Conservation (phyloP, 2,797 vertebrate genomes). For the Melanotaenia trifasciata region DNA sequence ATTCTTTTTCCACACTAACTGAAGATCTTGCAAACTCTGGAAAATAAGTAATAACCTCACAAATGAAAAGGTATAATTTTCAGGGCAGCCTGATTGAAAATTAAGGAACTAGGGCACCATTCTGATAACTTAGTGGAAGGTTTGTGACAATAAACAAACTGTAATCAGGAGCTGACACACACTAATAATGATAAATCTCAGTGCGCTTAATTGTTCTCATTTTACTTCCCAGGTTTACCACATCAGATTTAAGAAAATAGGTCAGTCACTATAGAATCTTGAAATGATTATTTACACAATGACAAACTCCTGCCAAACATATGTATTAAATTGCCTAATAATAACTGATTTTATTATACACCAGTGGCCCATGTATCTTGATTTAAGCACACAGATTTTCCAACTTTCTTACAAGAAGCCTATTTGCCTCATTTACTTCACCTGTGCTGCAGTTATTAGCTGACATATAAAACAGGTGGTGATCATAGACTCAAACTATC, state of each 20-base stretch:
- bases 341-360: constrained; percentile 32
- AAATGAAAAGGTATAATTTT: constrained; percentile 30
- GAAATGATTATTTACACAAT: too few relatives aligned
- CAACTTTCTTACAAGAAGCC: background rate
- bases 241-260: too few relatives aligned
- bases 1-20: constrained; percentile 5
- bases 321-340: constrained; percentile 22
- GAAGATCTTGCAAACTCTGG: constrained; percentile 4
- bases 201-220: background rate
- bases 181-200: constrained; percentile 6
- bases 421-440: constrained; percentile 36
- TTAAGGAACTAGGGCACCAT: constrained; percentile 3
- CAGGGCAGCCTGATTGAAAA: constrained; percentile 7
- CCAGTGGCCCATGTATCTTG: background rate
- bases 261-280: too few relatives aligned
- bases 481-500: background rate
- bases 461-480: constrained; percentile 54
- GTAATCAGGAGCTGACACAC: constrained; percentile 1
- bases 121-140: background rate
- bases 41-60: constrained; percentile 6
- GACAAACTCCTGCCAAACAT: background rate
- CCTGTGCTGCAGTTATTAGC: constrained; percentile 42
- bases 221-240: too few relatives aligned
- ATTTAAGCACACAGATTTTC: background rate
- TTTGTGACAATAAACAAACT: constrained; percentile 27